Conservation (phyloP, 2,797 vertebrate genomes). For the Pseudochirops cupreus region DNA sequence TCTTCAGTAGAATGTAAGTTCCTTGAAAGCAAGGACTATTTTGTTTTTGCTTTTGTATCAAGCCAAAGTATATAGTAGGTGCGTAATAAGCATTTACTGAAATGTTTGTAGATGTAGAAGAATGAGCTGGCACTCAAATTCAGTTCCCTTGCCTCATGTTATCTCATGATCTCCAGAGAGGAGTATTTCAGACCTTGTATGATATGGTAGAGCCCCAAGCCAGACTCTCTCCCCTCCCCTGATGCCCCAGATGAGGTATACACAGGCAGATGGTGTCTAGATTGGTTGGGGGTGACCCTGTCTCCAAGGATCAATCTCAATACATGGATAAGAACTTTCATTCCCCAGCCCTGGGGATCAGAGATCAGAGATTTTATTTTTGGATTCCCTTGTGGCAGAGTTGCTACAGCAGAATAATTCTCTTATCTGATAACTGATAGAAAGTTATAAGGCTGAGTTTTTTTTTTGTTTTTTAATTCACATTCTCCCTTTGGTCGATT, state of each 20-base stretch:
- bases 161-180: background rate
- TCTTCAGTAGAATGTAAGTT: background rate
- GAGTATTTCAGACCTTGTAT: background rate
- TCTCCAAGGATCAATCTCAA: constrained; percentile 42
- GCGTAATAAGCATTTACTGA: background rate
- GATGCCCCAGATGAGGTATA: background rate
- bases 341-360: background rate
- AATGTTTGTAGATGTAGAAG: background rate
- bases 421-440: constrained; percentile 47
- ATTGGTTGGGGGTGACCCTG: constrained; percentile 20
- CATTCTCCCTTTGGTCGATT: background rate
- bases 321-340: constrained; percentile 36
- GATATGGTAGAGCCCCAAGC: background rate
- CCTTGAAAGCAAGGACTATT: background rate
- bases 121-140: background rate
- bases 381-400: background rate
- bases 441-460: constrained; percentile 40
- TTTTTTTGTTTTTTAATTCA: background rate
- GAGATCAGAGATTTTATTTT: background rate
- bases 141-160: background rate
- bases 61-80: background rate
- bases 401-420: background rate
- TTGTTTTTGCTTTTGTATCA: background rate
- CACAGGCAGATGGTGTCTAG: background rate
- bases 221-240: background rate